A percentile compares a stretch with the other conserved stretches of the same genome.
phyloP scores from a whole-genome alignment of 2,113 vertebrate genomes.

The Pimephales promelas region DNA sequence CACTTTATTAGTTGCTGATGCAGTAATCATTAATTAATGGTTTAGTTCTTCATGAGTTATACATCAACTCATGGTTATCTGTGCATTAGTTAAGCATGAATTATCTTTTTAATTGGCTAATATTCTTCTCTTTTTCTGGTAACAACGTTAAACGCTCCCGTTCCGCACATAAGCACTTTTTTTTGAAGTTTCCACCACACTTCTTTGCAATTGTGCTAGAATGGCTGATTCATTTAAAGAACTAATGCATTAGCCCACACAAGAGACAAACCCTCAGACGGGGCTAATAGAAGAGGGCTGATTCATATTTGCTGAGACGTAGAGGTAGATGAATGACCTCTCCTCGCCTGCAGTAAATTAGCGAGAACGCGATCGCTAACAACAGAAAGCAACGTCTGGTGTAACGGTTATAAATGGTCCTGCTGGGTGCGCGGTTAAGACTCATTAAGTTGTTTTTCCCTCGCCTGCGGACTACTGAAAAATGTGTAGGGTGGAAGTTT shows the following conservation, averaged over 20 bases:
- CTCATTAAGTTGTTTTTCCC: constrained; percentile 66
- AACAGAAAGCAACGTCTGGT: constrained; percentile 50
- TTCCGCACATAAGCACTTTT: background rate
- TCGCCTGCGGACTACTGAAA: constrained; percentile 14
- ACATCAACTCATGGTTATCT: no score
- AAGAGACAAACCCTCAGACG: constrained; percentile 65
- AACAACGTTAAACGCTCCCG: constrained; percentile 36
- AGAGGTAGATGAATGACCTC: constrained; percentile 72
- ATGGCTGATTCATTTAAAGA: constrained; percentile 62
- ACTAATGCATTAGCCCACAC: constrained; percentile 53
- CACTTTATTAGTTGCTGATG: no score
- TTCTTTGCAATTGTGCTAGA: constrained; percentile 55
- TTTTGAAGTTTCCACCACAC: constrained; percentile 22
- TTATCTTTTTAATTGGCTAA: no score
- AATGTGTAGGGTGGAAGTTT: background rate
- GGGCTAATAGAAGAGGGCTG: constrained; percentile 47
- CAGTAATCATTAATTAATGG: no score
- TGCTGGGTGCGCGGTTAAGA: constrained; percentile 60
- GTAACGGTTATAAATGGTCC: constrained; percentile 66
- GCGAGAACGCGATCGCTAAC: background rate
- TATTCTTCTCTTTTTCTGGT: constrained; percentile 50
- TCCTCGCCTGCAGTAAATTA: constrained; percentile 63
- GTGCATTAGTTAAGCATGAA: no score
- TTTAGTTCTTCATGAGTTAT: no score
- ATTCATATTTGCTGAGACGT: constrained; percentile 69